phyloP scores from a whole-genome alignment of 2,797 vertebrate species.

The Sylvilagus floridanus region DNA sequence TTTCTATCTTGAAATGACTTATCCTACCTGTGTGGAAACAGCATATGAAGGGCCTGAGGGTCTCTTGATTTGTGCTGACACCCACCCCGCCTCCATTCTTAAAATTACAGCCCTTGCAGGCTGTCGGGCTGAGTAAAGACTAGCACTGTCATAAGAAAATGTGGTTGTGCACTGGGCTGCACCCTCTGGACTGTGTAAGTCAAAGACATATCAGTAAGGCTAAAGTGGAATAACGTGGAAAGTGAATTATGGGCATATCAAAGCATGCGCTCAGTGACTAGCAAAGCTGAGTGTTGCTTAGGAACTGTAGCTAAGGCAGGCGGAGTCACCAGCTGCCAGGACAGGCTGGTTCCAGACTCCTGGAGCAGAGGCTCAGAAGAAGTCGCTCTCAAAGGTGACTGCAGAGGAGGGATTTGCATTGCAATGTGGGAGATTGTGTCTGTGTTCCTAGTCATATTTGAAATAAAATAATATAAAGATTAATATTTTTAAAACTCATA shows the following conservation, averaged over 20 bases:
- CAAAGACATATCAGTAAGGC: background rate
- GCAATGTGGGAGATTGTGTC: background rate
- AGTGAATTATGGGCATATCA: too few relatives aligned
- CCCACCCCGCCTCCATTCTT: too few relatives aligned
- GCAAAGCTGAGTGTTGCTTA: background rate
- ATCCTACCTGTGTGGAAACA: background rate
- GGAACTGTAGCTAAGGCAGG: background rate
- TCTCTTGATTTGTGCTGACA: too few relatives aligned
- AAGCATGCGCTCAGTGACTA: too few relatives aligned
- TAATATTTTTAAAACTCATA: background rate
- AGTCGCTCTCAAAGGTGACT: background rate
- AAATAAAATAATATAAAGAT: background rate
- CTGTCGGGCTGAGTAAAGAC: background rate
- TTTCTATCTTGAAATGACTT: background rate
- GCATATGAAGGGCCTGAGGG: too few relatives aligned
- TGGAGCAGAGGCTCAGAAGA: background rate
- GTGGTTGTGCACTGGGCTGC: rapidly evolving
- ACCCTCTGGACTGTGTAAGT: background rate
- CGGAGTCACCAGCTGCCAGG: background rate
- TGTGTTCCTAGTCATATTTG: background rate
- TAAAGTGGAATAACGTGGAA: background rate
- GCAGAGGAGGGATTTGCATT: rapidly evolving
- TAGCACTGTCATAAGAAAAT: background rate
- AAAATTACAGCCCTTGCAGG: rapidly evolving
- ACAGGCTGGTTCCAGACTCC: background rate